Evolutionary conservation across 2,888 invertebrate genomes (phyloP).

Genomic region (Chydorus sphaericus): DNA sequence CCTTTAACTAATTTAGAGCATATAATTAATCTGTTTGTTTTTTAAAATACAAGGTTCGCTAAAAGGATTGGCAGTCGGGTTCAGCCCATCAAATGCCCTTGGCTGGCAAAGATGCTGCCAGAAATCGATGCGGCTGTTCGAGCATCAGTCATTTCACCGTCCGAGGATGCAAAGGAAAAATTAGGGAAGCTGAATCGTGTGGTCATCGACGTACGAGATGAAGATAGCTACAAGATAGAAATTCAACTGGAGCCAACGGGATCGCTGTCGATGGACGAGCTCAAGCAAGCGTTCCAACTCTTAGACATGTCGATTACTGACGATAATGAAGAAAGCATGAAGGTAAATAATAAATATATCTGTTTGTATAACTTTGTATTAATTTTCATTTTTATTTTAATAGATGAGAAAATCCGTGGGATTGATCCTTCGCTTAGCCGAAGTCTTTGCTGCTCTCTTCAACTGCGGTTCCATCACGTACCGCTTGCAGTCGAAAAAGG

Average conservation of each 20-base stretch:
- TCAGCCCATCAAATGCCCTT: background rate
- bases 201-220: background rate
- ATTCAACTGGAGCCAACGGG: background rate
- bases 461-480: background rate
- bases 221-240: background rate
- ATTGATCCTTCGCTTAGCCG: background rate
- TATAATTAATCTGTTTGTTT: too few species aligned
- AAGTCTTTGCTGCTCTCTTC: background rate
- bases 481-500: background rate
- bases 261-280: background rate
- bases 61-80: background rate
- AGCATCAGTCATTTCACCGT: conserved; percentile 2
- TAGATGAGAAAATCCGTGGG: background rate
- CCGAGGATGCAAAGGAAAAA: conserved; percentile 8
- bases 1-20: too few species aligned
- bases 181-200: background rate
- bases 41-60: too few species aligned
- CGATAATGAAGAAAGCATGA: background rate
- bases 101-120: background rate
- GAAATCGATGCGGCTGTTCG: conserved; percentile 7
- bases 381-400: too few species aligned
- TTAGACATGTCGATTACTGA: conserved; percentile 2
- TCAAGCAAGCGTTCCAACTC: conserved; percentile 6
- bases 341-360: too few species aligned
- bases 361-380: too few species aligned